Percentiles rank a stretch among this genome's conserved stretches.
phyloP scores from a whole-genome alignment of 2,797 vertebrate genomes.

The Chlorospingus semifuscus region DNA sequence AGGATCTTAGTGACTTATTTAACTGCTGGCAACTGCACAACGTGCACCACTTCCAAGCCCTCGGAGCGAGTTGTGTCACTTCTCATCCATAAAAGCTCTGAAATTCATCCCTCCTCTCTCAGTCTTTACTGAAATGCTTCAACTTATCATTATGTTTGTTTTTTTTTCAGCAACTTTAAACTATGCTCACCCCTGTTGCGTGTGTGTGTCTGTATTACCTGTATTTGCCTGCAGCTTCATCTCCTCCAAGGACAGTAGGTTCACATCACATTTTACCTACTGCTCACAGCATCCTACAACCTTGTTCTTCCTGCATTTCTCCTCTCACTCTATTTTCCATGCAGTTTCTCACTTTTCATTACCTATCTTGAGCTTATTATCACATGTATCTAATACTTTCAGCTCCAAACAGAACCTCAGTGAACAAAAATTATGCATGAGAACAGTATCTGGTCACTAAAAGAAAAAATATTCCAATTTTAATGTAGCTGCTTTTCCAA shows the following conservation, averaged over 20 bases:
- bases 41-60: not conserved
- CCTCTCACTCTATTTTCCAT: not conserved
- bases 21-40: not conserved
- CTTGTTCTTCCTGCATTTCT: not conserved
- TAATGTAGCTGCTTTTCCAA: not conserved
- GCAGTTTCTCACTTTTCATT: not conserved
- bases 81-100: not conserved
- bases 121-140: not conserved
- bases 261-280: not conserved
- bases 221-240: not conserved
- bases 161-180: not conserved
- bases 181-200: accelerated
- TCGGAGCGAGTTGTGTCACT: not conserved
- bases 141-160: not conserved
- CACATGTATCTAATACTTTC: not conserved
- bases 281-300: not conserved
- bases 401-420: not conserved
- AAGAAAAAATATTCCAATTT: not conserved
- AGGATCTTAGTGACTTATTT: not conserved
- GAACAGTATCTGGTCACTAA: not conserved
- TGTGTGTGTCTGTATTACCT: not conserved
- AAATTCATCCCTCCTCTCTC: not conserved
- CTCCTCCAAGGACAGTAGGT: not conserved
- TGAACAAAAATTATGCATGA: not conserved
- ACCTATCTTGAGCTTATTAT: not conserved